Evolutionary conservation across 2,888 invertebrate species (phyloP).

Genomic region (Mayetiola destructor): DNA sequence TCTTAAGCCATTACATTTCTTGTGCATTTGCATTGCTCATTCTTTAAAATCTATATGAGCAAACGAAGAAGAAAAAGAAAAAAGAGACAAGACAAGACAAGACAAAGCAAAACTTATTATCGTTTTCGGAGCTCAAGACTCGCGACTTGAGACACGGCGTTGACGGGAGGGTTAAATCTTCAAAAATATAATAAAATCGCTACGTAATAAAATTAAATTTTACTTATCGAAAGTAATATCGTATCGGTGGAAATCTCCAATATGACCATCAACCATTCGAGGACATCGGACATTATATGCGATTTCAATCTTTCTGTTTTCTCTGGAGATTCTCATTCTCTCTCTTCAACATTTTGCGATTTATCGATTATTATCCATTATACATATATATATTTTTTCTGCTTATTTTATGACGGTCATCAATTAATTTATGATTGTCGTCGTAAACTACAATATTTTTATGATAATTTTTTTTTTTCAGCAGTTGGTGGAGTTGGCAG

Average conservation of each 20-base stretch:
- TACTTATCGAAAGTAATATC: slow-evolving; percentile 10
- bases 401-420: slow-evolving; percentile 6
- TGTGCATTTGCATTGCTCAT: too few species aligned
- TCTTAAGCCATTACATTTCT: background rate
- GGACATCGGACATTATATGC: too few species aligned
- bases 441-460: slow-evolving; percentile 9
- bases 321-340: too few species aligned
- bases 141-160: too few species aligned
- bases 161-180: background rate
- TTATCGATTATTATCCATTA: too few species aligned
- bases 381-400: too few species aligned
- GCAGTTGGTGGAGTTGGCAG: background rate
- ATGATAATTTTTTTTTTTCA: background rate
- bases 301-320: too few species aligned
- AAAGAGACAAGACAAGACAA: background rate
- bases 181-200: slow-evolving; percentile 10
- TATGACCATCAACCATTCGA: too few species aligned
- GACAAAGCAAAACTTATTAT: background rate
- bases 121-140: too few species aligned
- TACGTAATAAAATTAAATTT: slow-evolving; percentile 12
- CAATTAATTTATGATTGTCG: slow-evolving; percentile 11
- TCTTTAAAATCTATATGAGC: background rate
- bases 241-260: too few species aligned
- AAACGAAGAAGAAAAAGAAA: background rate
- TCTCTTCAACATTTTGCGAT: too few species aligned